Conservation (phyloP, 1,140 invertebrate genomes). For the Sarcophaga peregrina region DNA sequence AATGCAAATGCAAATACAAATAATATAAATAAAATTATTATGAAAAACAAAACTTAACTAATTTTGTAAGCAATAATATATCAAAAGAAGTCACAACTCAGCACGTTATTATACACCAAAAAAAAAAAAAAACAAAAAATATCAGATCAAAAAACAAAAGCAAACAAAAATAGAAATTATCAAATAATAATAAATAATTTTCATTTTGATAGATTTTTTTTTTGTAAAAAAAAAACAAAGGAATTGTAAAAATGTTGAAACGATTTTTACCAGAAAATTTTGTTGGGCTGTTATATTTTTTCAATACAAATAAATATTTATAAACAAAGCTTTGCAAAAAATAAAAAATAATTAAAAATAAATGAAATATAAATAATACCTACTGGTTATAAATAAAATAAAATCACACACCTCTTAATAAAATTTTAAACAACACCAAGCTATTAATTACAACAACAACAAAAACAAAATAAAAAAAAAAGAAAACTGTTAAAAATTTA, state of each 20-base stretch:
- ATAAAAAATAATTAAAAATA: conserved; percentile 1
- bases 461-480: not conserved
- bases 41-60: not conserved
- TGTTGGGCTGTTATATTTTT: conserved; percentile 19
- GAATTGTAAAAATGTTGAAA: not conserved
- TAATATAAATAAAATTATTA: not conserved
- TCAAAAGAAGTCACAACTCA: not conserved
- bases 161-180: not conserved
- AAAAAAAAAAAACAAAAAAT: not conserved
- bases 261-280: not conserved
- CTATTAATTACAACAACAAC: conserved; percentile 4
- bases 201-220: not conserved
- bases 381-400: not conserved
- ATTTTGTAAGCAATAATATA: conserved; percentile 18
- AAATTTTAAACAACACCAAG: conserved; percentile 13
- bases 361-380: not conserved
- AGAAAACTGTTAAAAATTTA: no score
- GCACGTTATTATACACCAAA: not conserved
- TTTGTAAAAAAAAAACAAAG: not conserved
- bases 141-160: not conserved
- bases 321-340: conserved; percentile 13
- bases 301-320: conserved; percentile 6
- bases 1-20: not conserved
- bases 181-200: no score
- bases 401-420: conserved; percentile 6